Conservation (phyloP, 2,888 invertebrate genomes). For the Agonum fuliginosum region DNA sequence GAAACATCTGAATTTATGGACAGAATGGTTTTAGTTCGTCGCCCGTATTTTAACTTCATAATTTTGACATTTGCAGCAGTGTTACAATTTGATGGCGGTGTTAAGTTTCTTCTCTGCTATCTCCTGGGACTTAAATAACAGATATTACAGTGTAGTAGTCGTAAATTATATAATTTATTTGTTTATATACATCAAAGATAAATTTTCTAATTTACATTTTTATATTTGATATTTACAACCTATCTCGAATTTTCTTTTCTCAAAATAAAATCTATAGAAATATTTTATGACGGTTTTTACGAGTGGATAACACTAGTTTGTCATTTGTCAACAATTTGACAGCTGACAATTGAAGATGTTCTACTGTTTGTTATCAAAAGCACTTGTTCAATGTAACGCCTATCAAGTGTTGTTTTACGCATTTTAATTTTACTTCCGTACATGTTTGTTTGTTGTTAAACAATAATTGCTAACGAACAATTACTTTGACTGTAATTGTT, state of each 20-base stretch:
- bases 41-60: constrained; percentile 51
- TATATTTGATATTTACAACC: neutral
- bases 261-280: too few relatives aligned
- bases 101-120: constrained; percentile 7
- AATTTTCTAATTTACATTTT: neutral
- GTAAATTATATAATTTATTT: constrained; percentile 32
- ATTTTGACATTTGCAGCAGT: constrained; percentile 50
- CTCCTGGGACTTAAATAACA: constrained; percentile 3
- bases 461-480: constrained; percentile 35
- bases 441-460: constrained; percentile 19
- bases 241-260: neutral
- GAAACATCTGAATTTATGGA: constrained; percentile 54
- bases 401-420: constrained; percentile 3
- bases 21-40: constrained; percentile 46
- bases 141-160: constrained; percentile 6
- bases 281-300: neutral
- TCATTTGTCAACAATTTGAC: constrained; percentile 64
- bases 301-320: constrained; percentile 62
- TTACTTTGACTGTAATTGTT: constrained; percentile 33
- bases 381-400: constrained; percentile 29
- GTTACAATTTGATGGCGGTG: constrained; percentile 32
- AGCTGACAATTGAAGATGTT: constrained; percentile 46
- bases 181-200: constrained; percentile 5
- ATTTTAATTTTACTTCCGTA: constrained; percentile 26
- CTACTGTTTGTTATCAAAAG: constrained; percentile 29